These are phyloP conservation scores for Oedothorax gibbosus DNA, from an alignment of 1,140 invertebrate species.

Conservation along the genomic window DNA sequence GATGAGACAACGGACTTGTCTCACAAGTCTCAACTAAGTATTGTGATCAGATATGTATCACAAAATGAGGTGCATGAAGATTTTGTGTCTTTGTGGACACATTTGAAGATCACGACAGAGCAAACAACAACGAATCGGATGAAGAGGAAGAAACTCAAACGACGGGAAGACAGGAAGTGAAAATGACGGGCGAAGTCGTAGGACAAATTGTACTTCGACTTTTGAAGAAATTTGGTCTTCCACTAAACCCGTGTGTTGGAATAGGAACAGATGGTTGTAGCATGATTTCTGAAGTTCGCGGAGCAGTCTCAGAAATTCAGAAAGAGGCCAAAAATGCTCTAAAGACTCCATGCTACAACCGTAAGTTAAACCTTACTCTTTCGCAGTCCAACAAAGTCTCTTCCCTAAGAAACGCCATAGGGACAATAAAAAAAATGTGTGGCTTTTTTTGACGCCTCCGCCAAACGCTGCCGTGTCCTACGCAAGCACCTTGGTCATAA, in stretches of 20 bases:
- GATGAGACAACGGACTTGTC: constrained; percentile 12
- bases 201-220: constrained; percentile 4
- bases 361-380: neutral
- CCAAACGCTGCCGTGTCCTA: too few species aligned
- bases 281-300: constrained; percentile 2
- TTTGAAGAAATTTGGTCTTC: neutral
- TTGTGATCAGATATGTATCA: constrained; percentile 2
- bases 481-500: neutral
- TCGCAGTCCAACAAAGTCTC: neutral
- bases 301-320: constrained; percentile 7
- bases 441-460: too few species aligned
- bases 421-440: too few species aligned
- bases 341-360: constrained; percentile 3
- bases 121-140: neutral
- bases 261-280: constrained; percentile 17
- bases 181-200: neutral
- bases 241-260: neutral
- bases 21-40: neutral
- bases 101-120: constrained; percentile 2
- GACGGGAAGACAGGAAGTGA: neutral
- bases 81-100: constrained; percentile 11
- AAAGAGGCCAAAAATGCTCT: neutral
- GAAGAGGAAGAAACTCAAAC: neutral
- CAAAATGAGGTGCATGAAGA: constrained; percentile 7
- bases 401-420: neutral